Evolutionary conservation across 2,888 invertebrate species (phyloP), one percentile per base, ranked within the genome.

Genomic region (Rotaria macrura): DNA sequence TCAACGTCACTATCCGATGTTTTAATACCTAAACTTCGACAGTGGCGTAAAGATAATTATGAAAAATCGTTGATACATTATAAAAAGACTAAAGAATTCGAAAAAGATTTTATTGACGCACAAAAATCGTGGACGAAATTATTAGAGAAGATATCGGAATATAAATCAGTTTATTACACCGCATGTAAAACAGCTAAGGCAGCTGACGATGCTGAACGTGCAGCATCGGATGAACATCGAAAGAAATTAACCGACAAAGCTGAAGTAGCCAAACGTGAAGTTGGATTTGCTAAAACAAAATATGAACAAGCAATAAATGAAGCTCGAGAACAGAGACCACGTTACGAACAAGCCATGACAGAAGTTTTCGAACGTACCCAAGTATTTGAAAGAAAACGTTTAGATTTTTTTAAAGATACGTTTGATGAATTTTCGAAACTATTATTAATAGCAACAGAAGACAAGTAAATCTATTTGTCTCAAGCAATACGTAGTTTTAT

Each of bases 281-380:
- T 84, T 49, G 34, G 54, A 29, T 84, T 52, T 54, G 34, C 84
- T 29, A 38, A 43, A 43, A 38, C 34, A 10, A 49, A 54, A 52
- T 84, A 84, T 38, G 38, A 54, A 84, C 84, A 84, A 84, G 43
- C 49, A 25, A 23, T 84, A 34, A 84, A 54, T n/a, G 84, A 84
- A 23, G 34, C 34, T 20, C 38, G 23, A 14, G 84, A 84, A 23
- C 54, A 84, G 34, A 47, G 54, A 29, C 20, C 49, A 38, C 52
- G 52, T 38, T 84, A 84, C 38, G 84, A 52, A 84, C 0, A 3
- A 38, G 29, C 47, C 25, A 86, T 86, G 86, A 84, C n/a, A 29
- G 83, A 84, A 7, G 84, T 86, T 47, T 86, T 83, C 72, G 55
- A 86, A 38, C 84, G 84, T 17, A 52, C 52, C 20, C 84, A 84